These are phyloP conservation scores for Drosophila suzukii DNA, from an alignment of 1,140 invertebrate genomes.

Conservation along the genomic window DNA sequence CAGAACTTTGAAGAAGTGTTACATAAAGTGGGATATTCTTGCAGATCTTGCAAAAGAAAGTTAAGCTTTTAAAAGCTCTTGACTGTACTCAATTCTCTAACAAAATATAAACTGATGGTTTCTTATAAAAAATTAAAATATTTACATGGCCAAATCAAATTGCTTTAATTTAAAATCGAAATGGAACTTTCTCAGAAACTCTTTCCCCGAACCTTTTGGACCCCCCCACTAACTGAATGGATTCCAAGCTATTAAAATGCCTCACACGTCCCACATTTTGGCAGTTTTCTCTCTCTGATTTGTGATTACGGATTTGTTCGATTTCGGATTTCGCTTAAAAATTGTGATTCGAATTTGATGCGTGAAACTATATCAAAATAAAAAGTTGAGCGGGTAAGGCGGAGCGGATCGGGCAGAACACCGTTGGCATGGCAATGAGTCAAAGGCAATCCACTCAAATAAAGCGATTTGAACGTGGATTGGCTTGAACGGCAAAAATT, in stretches of 20 bases:
- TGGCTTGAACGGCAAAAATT: too few species aligned
- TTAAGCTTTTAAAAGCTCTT: background rate
- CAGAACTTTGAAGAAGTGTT: too few species aligned
- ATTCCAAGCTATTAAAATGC: slow-evolving; percentile 30
- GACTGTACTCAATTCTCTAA: background rate
- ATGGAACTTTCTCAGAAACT: slow-evolving; percentile 30
- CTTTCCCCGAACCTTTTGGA: too few species aligned
- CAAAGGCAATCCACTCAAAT: slow-evolving; percentile 6
- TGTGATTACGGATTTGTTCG: slow-evolving; percentile 25
- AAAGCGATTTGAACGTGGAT: too few species aligned
- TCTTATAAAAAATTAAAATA: background rate
- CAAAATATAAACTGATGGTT: background rate
- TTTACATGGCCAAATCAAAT: background rate
- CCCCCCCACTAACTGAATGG: slow-evolving; percentile 6
- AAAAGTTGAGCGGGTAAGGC: background rate
- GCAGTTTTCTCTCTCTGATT: slow-evolving; percentile 45
- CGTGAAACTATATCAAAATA: slow-evolving; percentile 43
- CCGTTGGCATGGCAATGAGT: slow-evolving; percentile 46
- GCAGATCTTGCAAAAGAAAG: background rate
- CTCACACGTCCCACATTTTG: slow-evolving; percentile 16
- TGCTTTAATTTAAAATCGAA: slow-evolving; percentile 9
- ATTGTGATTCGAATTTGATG: slow-evolving; percentile 48
- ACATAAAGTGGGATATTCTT: background rate
- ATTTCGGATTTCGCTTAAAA: slow-evolving; percentile 43
- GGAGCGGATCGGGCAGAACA: slow-evolving; percentile 20